Base-by-base conservation (phyloP, 1,140 invertebrate species). In the Venustaconcha ellipsiformis region DNA sequence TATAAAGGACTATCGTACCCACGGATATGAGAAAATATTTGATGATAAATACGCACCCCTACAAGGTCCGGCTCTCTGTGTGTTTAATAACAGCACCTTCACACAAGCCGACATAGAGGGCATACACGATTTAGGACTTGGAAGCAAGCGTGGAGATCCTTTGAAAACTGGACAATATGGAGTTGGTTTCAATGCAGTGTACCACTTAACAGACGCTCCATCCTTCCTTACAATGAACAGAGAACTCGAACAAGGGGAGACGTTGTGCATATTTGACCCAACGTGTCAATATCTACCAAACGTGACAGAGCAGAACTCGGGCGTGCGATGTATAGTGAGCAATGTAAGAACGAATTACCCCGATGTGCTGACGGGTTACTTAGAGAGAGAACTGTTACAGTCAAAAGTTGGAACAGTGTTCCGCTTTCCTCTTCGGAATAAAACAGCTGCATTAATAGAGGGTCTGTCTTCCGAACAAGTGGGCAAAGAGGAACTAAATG, bases 181-280 rank as follows among this genome's bases (percentile, higher is more conserved):
- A 30, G 79, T 88, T 60, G 87, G 87, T 8, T 88, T 88, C 74
- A 88, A 88, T 78, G 82, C 82, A 62, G 87, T 88, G 18, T 88
- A 87, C 70, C 86, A 88, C 78, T 71, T 88, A 18, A 88, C 87
- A 14, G 86, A 88, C 72, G 82, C 76, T 15, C 87, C 87, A 2
- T 85, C 84, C 1, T 86, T 88, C 68, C 71, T 86, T 26, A 86
- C 84, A 23, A 71, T 67, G 63, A 80, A 72, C 67, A 15, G 12
- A 20, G 72, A 74, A 20, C 18, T 69, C 5, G 57, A 67, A 26
- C 60, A 56, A 14, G 72, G 70, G 18, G 78, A 82, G 58, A 81
- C 78, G 6, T 57, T 88, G 13, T 87, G 85, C 72, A 67, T 87
- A 2, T 83, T 89, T 63, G 88, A 89, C 74, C 88, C 88, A 37